phyloP scores from a whole-genome alignment of 2,113 vertebrate genomes.

The Smithornis capensis region DNA sequence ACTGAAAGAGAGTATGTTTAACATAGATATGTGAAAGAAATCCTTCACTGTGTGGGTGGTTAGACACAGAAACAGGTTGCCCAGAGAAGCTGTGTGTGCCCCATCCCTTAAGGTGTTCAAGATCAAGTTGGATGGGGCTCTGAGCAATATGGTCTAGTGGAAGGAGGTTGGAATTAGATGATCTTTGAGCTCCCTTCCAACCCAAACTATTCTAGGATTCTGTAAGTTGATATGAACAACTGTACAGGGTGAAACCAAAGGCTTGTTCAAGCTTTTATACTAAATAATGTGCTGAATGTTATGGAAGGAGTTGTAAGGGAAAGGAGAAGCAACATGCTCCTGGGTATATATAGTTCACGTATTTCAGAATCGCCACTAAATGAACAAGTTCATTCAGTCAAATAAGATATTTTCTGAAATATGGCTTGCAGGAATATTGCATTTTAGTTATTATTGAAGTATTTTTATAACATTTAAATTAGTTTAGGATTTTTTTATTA shows the following conservation, averaged over 20 bases:
- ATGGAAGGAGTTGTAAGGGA: neutral
- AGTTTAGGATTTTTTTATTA: neutral
- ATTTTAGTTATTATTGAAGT: neutral
- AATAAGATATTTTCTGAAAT: neutral
- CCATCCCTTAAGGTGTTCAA: neutral
- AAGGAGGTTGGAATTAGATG: no score
- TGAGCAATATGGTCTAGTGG: no score
- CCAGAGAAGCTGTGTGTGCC: rapidly evolving
- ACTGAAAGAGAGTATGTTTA: neutral
- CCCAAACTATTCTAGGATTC: neutral
- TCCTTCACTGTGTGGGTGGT: neutral
- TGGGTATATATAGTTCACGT: rapidly evolving
- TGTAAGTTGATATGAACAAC: neutral
- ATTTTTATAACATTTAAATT: neutral
- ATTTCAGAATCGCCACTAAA: neutral
- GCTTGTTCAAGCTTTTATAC: neutral
- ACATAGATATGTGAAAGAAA: neutral
- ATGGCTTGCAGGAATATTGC: neutral
- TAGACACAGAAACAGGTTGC: no score
- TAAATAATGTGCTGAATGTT: neutral
- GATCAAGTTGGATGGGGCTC: neutral
- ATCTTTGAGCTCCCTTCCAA: no score
- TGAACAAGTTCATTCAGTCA: neutral
- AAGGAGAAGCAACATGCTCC: neutral
- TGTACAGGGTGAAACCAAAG: neutral